These are phyloP conservation scores for Caenorhabditis panamensis DNA, from an alignment of 2,888 invertebrate species.

Conservation along the genomic window DNA sequence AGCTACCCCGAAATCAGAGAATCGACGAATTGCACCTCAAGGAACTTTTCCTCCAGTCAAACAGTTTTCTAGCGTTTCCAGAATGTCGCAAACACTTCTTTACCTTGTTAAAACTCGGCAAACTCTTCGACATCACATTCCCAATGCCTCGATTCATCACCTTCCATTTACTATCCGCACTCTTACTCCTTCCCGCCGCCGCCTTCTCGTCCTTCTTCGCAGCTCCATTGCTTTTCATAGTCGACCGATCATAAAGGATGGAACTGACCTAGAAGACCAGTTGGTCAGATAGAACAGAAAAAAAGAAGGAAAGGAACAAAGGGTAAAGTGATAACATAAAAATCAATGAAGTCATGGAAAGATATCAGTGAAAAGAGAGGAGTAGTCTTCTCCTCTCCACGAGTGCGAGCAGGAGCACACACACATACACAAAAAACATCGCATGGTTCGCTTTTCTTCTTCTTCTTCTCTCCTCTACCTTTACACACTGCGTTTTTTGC, in stretches of 20 bases:
- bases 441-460: slow-evolving; percentile 1
- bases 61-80: no score
- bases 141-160: slow-evolving; percentile 65
- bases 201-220: slow-evolving; percentile 52
- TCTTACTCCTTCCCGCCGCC: slow-evolving; percentile 60
- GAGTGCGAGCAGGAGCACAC: slow-evolving; percentile 21
- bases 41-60: no score
- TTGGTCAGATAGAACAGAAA: no score
- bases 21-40: no score
- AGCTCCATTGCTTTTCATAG: slow-evolving; percentile 54
- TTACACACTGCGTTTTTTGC: slow-evolving; percentile 3
- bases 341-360: slow-evolving; percentile 47
- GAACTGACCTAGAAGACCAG: neutral
- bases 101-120: slow-evolving; percentile 69
- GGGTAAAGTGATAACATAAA: slow-evolving; percentile 40
- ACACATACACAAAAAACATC: slow-evolving; percentile 11
- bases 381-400: no score
- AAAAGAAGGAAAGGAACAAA: no score
- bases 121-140: slow-evolving; percentile 68
- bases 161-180: slow-evolving; percentile 69
- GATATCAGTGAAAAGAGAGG: no score
- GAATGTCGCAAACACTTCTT: no score
- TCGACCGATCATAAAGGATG: neutral
- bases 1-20: no score
- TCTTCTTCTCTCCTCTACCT: slow-evolving; percentile 10